Conservation (phyloP, 2,888 invertebrate species). For the Anarsia innoxiella region DNA sequence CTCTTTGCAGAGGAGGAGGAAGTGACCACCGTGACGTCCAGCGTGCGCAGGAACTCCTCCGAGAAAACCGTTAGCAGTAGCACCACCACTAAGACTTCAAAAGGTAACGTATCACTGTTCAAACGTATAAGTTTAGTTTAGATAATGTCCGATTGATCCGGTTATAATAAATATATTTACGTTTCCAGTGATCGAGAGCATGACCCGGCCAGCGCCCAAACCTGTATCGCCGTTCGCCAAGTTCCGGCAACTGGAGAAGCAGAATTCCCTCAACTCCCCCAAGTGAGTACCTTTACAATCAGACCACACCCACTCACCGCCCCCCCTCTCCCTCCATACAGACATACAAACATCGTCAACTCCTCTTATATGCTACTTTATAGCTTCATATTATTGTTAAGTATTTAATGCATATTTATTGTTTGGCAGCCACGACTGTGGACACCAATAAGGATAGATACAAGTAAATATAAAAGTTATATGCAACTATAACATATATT, state of each 20-base stretch:
- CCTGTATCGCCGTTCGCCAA: slow-evolving; percentile 92
- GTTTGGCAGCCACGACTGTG: slow-evolving; percentile 61
- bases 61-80: slow-evolving; percentile 75
- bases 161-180: too few species aligned
- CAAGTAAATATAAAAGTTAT: slow-evolving; percentile 57
- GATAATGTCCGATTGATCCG: too few species aligned
- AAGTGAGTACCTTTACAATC: slow-evolving; percentile 84
- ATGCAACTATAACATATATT: slow-evolving; percentile 49
- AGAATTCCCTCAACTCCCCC: slow-evolving; percentile 85
- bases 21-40: slow-evolving; percentile 64
- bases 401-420: slow-evolving; percentile 39
- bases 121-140: too few species aligned
- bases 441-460: slow-evolving; percentile 58
- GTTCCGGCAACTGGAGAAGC: slow-evolving; percentile 93
- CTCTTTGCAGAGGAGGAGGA: slow-evolving; percentile 56
- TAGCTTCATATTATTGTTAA: slow-evolving; percentile 43
- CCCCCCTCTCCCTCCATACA: neutral
- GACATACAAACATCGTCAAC: slow-evolving; percentile 7
- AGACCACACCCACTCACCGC: too few species aligned
- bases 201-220: slow-evolving; percentile 71
- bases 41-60: slow-evolving; percentile 68
- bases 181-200: slow-evolving; percentile 74
- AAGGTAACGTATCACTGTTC: too few species aligned
- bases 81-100: slow-evolving; percentile 76
- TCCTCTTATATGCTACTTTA: slow-evolving; percentile 30